These are phyloP conservation scores for Mustela lutreola DNA, from an alignment of 2,113 vertebrate genomes.

Conservation along the genomic window DNA sequence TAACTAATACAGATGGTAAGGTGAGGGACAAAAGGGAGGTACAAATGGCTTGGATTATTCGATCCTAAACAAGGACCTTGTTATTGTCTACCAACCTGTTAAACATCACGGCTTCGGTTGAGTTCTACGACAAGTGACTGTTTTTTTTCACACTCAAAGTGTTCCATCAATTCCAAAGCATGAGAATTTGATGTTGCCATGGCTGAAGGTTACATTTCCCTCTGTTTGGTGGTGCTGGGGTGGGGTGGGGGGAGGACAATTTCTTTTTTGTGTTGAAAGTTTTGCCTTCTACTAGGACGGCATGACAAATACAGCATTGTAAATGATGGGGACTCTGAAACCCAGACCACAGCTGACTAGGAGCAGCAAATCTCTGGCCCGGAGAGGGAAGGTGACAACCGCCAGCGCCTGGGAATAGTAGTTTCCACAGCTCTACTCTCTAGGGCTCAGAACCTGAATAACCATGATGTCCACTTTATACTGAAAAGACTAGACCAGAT, in stretches of 20 bases:
- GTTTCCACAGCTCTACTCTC: not conserved
- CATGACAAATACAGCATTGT: not conserved
- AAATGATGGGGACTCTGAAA: not conserved
- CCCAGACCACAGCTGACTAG: not conserved
- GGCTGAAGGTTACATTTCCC: not conserved
- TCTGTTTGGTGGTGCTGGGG: not conserved
- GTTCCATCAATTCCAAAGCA: not conserved
- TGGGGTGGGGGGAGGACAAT: not conserved
- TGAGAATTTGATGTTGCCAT: not conserved
- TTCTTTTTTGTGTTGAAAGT: constrained; percentile 14
- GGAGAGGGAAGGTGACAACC: not conserved
- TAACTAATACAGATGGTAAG: constrained; percentile 31
- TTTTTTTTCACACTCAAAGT: not conserved
- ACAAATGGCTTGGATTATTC: constrained; percentile 14
- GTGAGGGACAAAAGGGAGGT: not conserved
- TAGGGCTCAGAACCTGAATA: not conserved
- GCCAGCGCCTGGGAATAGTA: not conserved
- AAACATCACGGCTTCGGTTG: not conserved
- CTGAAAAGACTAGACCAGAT: not conserved
- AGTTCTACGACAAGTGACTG: not conserved
- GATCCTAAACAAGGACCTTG: not conserved
- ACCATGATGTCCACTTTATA: not conserved
- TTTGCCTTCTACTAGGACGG: not conserved
- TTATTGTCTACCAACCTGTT: not conserved
- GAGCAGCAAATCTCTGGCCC: not conserved